Conservation (phyloP, 1,140 invertebrate genomes). For the Steinernema feltiae region DNA sequence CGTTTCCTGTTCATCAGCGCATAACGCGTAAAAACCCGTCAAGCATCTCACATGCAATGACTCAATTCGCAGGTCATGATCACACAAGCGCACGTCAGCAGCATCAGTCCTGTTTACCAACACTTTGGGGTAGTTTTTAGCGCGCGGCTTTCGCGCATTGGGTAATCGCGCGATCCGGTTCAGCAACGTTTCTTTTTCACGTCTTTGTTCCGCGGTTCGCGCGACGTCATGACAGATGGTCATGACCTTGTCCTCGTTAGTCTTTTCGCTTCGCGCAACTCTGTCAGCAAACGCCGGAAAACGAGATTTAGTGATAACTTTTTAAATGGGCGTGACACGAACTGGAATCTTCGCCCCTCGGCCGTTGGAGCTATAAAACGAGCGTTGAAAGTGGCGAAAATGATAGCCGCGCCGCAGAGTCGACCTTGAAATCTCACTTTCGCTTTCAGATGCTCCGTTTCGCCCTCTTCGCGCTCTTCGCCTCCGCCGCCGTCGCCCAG, state of each 20-base stretch:
- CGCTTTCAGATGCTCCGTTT: constrained; percentile 20
- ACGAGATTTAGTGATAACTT: background rate
- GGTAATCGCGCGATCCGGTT: background rate
- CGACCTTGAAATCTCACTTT: background rate
- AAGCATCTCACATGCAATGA: no score
- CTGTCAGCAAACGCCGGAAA: background rate
- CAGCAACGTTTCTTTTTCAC: background rate
- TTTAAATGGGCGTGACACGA: constrained; percentile 1
- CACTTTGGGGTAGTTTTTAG: background rate
- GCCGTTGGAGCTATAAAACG: background rate
- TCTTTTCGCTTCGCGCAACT: background rate
- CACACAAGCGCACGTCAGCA: background rate
- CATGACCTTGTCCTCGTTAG: constrained; percentile 2
- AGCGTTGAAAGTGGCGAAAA: background rate
- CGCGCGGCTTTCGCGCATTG: background rate
- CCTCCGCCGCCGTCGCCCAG: constrained; percentile 20
- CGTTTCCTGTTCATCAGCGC: no score
- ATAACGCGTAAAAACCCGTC: no score
- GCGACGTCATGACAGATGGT: background rate
- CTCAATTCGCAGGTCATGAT: no score
- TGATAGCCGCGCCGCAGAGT: background rate
- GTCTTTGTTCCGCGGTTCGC: background rate
- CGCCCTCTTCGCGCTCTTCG: constrained; percentile 13
- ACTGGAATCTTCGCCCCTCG: background rate
- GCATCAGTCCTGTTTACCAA: background rate